Conservation (phyloP, 2,797 vertebrate species). For the Sternotherus odoratus region DNA sequence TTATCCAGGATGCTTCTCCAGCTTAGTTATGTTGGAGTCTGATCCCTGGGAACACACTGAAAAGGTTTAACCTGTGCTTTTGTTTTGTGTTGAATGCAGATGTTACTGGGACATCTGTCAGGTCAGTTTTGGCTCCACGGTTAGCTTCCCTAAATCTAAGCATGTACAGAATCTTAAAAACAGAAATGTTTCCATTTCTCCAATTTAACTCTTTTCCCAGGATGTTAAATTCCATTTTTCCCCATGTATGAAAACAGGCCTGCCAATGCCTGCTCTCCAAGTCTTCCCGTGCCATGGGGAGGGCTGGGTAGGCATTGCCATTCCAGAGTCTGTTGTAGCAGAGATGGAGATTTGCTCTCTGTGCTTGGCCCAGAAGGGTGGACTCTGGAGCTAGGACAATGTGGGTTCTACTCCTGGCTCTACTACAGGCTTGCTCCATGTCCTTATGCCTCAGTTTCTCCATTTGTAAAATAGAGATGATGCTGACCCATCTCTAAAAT, state of each 20-base stretch:
- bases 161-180: neutral
- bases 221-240: neutral
- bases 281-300: neutral
- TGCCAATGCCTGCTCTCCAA: neutral
- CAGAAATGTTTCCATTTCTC: neutral
- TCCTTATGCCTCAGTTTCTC: neutral
- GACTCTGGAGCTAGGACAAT: neutral
- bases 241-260: neutral
- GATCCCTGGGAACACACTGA: neutral
- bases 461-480: neutral
- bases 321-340: neutral
- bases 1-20: neutral
- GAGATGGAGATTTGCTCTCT: neutral
- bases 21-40: neutral
- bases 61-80: neutral
- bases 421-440: neutral
- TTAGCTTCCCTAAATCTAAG: too few relatives aligned
- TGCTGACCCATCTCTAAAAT: neutral
- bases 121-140: too few relatives aligned
- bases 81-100: neutral
- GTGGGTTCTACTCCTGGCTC: neutral
- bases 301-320: neutral
- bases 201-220: neutral
- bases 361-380: neutral
- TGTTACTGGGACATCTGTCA: neutral